Conservation (phyloP, 2,888 invertebrate species). For the Theodoxus fluviatilis region DNA sequence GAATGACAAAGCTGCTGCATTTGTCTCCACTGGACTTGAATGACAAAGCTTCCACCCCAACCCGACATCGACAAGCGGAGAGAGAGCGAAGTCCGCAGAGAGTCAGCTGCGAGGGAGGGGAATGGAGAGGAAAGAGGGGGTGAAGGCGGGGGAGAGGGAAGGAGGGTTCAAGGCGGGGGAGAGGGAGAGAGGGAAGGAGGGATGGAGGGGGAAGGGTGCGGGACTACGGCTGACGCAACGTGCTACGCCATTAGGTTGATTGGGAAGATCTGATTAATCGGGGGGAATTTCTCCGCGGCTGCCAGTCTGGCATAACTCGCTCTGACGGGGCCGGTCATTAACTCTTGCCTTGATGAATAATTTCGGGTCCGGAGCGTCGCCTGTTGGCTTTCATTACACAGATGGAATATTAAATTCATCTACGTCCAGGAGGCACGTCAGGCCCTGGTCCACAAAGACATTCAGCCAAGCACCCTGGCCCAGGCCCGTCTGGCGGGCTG, state of each 20-base stretch:
- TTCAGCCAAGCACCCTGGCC: no score
- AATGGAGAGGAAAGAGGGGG: no score
- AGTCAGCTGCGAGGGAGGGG: no score
- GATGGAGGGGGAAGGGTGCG: neutral
- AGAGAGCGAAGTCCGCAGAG: no score
- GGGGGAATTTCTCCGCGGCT: constrained; percentile 35
- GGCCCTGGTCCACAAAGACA: no score
- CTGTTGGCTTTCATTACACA: constrained; percentile 39
- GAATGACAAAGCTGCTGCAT: no score
- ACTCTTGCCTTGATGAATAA: constrained; percentile 39
- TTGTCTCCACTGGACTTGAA: no score
- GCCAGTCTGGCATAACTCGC: constrained; percentile 39
- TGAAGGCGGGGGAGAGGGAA: neutral
- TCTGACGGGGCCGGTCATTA: constrained; percentile 45
- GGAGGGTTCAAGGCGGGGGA: neutral
- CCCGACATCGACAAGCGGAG: no score
- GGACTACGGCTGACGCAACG: constrained; percentile 31
- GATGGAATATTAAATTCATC: constrained; percentile 44
- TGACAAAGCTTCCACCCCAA: no score
- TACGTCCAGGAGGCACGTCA: constrained; percentile 36
- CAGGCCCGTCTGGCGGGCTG: no score
- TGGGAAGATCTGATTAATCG: constrained; percentile 44
- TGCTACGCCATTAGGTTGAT: constrained; percentile 37
- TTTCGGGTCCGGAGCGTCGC: constrained; percentile 33
- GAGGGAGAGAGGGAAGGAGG: neutral